phyloP scores from a whole-genome alignment of 1,140 invertebrate species.

The Mya arenaria region DNA sequence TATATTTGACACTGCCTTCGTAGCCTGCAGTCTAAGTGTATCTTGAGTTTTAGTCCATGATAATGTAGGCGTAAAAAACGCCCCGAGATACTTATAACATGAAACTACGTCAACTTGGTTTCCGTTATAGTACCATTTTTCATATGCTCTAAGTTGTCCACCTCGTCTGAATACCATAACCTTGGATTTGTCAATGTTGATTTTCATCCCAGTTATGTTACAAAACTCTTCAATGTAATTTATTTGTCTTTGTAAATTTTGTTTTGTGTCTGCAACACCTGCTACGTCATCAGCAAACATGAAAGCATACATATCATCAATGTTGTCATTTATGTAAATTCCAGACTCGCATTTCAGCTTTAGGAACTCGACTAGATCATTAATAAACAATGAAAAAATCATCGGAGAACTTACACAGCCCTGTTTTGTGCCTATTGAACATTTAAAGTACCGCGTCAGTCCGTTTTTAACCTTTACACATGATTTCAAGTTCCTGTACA shows the following conservation, averaged over 20 bases:
- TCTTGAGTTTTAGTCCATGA: conserved; percentile 12
- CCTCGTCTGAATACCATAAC: conserved; percentile 26
- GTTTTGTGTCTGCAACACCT: background rate
- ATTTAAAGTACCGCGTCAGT: conserved; percentile 3
- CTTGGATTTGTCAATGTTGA: conserved; percentile 33
- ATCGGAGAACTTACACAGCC: conserved; percentile 19
- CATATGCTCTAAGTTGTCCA: background rate
- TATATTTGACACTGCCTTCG: background rate
- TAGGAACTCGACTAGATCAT: background rate
- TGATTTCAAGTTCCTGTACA: conserved; percentile 16
- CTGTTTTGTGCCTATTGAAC: conserved; percentile 18
- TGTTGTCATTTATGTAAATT: conserved; percentile 7
- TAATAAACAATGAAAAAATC: conserved; percentile 9
- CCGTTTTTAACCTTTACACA: conserved; percentile 7
- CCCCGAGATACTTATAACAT: conserved; percentile 32
- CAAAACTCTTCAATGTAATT: conserved; percentile 2
- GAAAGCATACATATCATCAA: background rate
- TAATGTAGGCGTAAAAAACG: conserved; percentile 30
- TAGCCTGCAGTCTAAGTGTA: background rate
- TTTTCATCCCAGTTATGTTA: conserved; percentile 3
- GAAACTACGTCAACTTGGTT: conserved; percentile 18
- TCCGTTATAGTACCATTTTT: conserved; percentile 27
- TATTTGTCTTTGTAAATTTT: conserved; percentile 4
- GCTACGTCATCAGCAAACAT: conserved; percentile 36
- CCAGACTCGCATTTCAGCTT: background rate